Percentiles rank a stretch among this genome's conserved stretches.
phyloP scores from a whole-genome alignment of 2,113 vertebrate genomes.

The Osmerus mordax region DNA sequence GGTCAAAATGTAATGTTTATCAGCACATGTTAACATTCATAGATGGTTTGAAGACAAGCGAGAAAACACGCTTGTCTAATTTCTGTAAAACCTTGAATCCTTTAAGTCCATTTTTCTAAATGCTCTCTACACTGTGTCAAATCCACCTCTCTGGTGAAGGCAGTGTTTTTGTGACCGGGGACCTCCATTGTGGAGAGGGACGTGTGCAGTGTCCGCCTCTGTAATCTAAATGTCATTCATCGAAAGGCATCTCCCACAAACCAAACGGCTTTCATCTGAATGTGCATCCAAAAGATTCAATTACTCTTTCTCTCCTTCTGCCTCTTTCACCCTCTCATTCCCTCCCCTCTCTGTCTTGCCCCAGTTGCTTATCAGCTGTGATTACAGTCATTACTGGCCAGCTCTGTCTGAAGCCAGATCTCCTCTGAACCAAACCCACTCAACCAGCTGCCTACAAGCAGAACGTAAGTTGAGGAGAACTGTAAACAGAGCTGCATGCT shows the following conservation, averaged over 20 bases:
- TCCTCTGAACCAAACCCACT: slow-evolving; percentile 54
- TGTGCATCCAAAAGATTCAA: slow-evolving; percentile 72
- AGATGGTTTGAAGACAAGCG: too few relatives aligned
- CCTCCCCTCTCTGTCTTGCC: slow-evolving; percentile 58
- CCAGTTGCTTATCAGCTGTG: slow-evolving; percentile 69
- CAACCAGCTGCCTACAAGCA: slow-evolving; percentile 60
- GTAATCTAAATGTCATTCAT: slow-evolving; percentile 76
- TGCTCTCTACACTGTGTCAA: not conserved
- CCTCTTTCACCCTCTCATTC: slow-evolving; percentile 38
- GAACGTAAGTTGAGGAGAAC: slow-evolving; percentile 50
- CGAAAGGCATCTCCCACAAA: slow-evolving; percentile 69
- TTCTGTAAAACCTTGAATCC: slow-evolving; percentile 22
- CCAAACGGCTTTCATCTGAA: slow-evolving; percentile 69
- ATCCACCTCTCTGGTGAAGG: slow-evolving; percentile 32
- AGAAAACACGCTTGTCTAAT: too few relatives aligned
- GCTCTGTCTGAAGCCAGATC: slow-evolving; percentile 58
- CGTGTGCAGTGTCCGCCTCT: slow-evolving; percentile 66
- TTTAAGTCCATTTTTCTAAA: slow-evolving; percentile 23
- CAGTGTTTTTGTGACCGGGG: slow-evolving; percentile 48
- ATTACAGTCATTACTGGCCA: slow-evolving; percentile 74
- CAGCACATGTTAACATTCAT: too few relatives aligned
- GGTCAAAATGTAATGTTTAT: too few relatives aligned
- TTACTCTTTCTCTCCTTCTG: slow-evolving; percentile 63
- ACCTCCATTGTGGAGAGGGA: slow-evolving; percentile 66
- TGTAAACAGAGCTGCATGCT: slow-evolving; percentile 21